Evolutionary conservation across 2,888 invertebrate species (phyloP).

Genomic region (Parapristionchus giblindavisi): DNA sequence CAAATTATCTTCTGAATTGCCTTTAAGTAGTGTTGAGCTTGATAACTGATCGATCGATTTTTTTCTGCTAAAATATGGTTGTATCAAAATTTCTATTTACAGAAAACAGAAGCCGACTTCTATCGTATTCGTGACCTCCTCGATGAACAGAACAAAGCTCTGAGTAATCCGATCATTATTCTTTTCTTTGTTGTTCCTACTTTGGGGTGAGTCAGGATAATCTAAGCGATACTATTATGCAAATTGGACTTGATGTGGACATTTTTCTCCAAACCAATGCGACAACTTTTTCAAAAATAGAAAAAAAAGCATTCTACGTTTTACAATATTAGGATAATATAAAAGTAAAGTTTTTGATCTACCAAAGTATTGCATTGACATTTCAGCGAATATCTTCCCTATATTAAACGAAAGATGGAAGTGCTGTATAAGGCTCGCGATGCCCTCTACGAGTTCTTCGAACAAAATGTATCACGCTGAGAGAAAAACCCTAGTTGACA

Average conservation of each 20-base stretch:
- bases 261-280: no score
- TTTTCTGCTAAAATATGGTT: no score
- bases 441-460: slow-evolving; percentile 31
- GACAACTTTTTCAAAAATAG: no score
- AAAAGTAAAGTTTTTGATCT: no score
- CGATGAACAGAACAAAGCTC: background rate
- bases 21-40: no score
- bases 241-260: background rate
- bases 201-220: background rate
- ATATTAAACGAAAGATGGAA: background rate
- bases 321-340: no score
- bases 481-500: no score
- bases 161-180: slow-evolving; percentile 18
- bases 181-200: background rate
- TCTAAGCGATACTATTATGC: background rate
- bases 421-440: slow-evolving; percentile 8
- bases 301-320: no score
- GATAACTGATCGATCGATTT: no score
- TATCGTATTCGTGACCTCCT: background rate
- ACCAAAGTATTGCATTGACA: no score
- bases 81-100: no score
- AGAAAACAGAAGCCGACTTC: slow-evolving; percentile 26
- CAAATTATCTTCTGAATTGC: no score
- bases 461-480: slow-evolving; percentile 14
- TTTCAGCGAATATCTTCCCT: slow-evolving; percentile 21